Conservation (phyloP, 2,888 invertebrate species). For the Drosophila incognita region DNA sequence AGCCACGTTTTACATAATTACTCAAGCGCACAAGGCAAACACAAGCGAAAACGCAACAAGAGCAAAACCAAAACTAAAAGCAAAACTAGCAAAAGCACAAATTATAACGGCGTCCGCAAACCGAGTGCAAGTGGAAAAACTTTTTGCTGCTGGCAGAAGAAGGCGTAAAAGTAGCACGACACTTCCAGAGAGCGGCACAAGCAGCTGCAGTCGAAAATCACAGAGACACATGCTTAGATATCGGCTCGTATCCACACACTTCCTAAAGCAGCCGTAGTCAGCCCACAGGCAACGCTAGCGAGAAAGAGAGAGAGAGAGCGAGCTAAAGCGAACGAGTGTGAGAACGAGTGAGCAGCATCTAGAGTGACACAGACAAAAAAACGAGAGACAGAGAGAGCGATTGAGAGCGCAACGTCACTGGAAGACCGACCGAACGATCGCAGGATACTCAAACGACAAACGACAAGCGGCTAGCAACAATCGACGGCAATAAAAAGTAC, state of each 20-base stretch:
- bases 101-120: constrained; percentile 63
- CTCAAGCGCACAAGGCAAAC: constrained; percentile 60
- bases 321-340: constrained; percentile 14
- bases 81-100: constrained; percentile 47
- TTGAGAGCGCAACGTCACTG: constrained; percentile 25
- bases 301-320: constrained; percentile 23
- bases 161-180: constrained; percentile 52
- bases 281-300: constrained; percentile 46
- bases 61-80: constrained; percentile 29
- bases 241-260: constrained; percentile 96
- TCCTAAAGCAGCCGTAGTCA: constrained; percentile 96
- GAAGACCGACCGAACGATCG: constrained; percentile 61
- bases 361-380: constrained; percentile 7
- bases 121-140: constrained; percentile 58
- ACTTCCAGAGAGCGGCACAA: constrained; percentile 46
- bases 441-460: constrained; percentile 55
- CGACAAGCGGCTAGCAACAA: constrained; percentile 4
- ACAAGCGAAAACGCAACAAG: constrained; percentile 28
- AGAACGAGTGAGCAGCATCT: constrained; percentile 28
- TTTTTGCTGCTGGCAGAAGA: constrained; percentile 43
- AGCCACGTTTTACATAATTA: constrained; percentile 75
- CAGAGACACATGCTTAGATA: constrained; percentile 92
- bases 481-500: constrained; percentile 48
- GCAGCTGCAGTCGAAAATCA: constrained; percentile 70
- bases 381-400: constrained; percentile 8